Evolutionary conservation across 2,888 invertebrate species (phyloP).

Genomic region (Calliopum simillimum): DNA sequence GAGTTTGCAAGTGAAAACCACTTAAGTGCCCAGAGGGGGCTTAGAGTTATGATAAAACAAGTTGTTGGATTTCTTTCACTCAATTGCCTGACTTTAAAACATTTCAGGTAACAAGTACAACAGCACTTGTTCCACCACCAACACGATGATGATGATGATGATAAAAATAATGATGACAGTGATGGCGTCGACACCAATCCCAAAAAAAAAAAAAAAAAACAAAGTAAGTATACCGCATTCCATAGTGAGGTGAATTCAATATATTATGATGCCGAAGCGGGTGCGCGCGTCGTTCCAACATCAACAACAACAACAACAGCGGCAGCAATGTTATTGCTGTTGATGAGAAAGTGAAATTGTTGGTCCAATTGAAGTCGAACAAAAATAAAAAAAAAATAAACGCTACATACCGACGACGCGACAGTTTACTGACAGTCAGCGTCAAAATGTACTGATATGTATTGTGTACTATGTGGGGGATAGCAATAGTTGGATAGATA

Average conservation of each 20-base stretch:
- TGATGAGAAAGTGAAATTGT: slow-evolving; percentile 34
- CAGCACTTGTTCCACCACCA: slow-evolving; percentile 10
- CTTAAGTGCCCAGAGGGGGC: too few relatives aligned
- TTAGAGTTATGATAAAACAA: neutral
- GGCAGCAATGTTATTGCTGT: too few relatives aligned
- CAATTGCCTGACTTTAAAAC: slow-evolving; percentile 3
- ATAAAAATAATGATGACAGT: neutral
- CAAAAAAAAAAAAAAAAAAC: neutral
- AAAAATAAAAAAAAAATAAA: neutral
- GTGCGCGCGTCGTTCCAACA: neutral
- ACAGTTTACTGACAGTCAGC: too few relatives aligned
- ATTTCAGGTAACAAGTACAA: slow-evolving; percentile 14
- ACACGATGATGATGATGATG: neutral
- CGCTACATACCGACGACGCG: neutral
- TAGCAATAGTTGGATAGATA: neutral
- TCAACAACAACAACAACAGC: slow-evolving; percentile 10
- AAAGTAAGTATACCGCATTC: slow-evolving; percentile 23
- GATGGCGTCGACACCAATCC: slow-evolving; percentile 18
- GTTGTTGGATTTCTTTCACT: slow-evolving; percentile 4
- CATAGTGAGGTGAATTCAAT: slow-evolving; percentile 21
- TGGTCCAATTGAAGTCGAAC: slow-evolving; percentile 23
- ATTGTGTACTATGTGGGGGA: neutral
- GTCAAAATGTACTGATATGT: too few relatives aligned
- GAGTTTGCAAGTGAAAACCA: too few relatives aligned
- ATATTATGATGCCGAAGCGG: slow-evolving; percentile 8